Evolutionary conservation across 1,140 invertebrate species (phyloP), one percentile per base, ranked within the genome.

Genomic region (Monomorium pharaonis): DNA sequence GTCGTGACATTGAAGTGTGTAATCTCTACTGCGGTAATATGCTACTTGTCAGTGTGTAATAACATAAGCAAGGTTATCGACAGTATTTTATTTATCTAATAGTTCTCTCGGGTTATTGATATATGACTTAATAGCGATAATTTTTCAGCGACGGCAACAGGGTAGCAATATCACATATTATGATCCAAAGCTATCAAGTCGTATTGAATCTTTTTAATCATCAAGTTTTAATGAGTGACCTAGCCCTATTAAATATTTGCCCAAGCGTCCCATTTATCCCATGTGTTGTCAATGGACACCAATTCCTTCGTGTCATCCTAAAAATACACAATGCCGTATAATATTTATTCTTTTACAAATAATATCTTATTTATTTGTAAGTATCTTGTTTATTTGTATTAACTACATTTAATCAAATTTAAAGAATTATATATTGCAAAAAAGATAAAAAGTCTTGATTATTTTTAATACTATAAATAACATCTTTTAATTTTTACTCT

Each of bases 201-300:
- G 3, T 42, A 7, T 56, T 78, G 1, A 37, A 80, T 72, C n/a
- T n/a, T 56, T 4, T 47, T 21, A 5, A 37, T n/a, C 18, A 1
- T 16, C 18, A 74, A 72, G 7, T 27, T 74, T 83, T 14, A 72
- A 30, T 83, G 44, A 74, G 3, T 12, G 2, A 37, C 30, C 14
- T 86, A 83, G 0, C 62, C n/a, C 0, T 60, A 12, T 67, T 88
- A 60, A 14, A 77, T 88, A 3, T 69, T 49, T 9, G 91, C 84
- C 93, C 93, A 94, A 4, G 86, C 49, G 14, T 89, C 62, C 92
- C 90, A 93, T n/a, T 83, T 89, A 51, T 92, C 80, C 92, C 90
- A 93, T 1, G 92, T 80, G 27, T 88, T 88, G 47, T 92, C 90
- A 9, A 91, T 77, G 9, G 93, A 92, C 3, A 92, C 67, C 7